These are phyloP conservation scores for Plagiodera versicolora DNA, from an alignment of 2,888 invertebrate species.

Conservation along the genomic window DNA sequence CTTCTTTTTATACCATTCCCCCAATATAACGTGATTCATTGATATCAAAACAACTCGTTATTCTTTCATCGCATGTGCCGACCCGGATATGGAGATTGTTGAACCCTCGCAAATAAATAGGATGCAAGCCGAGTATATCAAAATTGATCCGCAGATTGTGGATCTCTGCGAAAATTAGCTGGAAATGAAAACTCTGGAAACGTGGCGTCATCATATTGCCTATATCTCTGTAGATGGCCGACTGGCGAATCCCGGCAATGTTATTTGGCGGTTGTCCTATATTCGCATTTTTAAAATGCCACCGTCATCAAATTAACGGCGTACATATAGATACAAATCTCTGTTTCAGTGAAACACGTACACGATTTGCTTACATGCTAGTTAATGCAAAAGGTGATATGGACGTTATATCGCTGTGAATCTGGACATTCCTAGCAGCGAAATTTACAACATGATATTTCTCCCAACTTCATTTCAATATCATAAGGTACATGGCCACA, in stretches of 20 bases:
- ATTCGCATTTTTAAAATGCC: constrained; percentile 14
- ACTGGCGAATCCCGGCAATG: constrained; percentile 10
- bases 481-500: too few species aligned
- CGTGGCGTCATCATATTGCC: constrained; percentile 15
- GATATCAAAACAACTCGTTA: too few species aligned
- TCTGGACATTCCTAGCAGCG: constrained; percentile 6
- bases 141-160: neutral
- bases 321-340: constrained; percentile 19
- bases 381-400: constrained; percentile 21
- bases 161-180: constrained; percentile 4
- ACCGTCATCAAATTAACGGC: constrained; percentile 23
- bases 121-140: neutral
- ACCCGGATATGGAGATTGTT: too few species aligned
- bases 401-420: constrained; percentile 11
- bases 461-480: too few species aligned
- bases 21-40: too few species aligned
- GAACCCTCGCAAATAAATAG: neutral
- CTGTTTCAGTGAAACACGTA: constrained; percentile 20
- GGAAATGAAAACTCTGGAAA: constrained; percentile 13
- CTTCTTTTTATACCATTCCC: too few species aligned
- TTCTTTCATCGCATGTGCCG: too few species aligned
- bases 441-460: constrained; percentile 17
- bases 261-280: constrained; percentile 20
- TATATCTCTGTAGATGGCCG: constrained; percentile 12
- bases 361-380: constrained; percentile 26